Base-by-base conservation (phyloP, 2,888 invertebrate species). In the Baronia brevicornis region DNA sequence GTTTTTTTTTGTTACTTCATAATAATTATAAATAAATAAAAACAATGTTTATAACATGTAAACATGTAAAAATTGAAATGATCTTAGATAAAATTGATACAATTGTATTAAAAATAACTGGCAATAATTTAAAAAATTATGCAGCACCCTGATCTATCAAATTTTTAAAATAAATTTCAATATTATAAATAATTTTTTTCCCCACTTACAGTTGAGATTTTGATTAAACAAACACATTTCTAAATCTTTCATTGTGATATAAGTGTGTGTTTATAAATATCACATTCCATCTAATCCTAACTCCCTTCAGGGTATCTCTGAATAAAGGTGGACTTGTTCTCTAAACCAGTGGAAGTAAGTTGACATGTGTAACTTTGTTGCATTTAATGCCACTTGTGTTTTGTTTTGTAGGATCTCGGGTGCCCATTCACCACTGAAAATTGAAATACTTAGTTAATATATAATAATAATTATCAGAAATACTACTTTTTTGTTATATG, bases 281-380 rank as follows among this genome's bases (percentile, higher is more conserved):
- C 39, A 40, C 43, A 44, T 32, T 20, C 7, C 22, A 4, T 14
- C 27, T 30, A 33, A 4, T 14, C 18, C 27, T 9, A n/a, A 7
- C 23, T 10, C 14, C 14, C 40, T 73, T 88, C 88, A 90, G 58
- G 90, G 89, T 69, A 90, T 88, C 74, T 90, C 89, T 5, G 90
- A 90, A 59, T 91, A 87, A 15, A 88, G 82, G 65, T 92, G 89
- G 18, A 93, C 89, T 86, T 96, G 91, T 74, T 94, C 87, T 65
- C 91, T 89, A 47, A 92, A 87, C 90, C 91, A 91, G 56, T 89
- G 87, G 60, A 90, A 91, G 54, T 90, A 92, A 44, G 90, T 85
- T 4, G 87, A 77, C 32, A 91, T 89, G 38, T 88, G 89, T 45
- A 82, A 72, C 48, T 89, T 87, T 7, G 92, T 92, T 36, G 88